Evolutionary conservation across 92 coral and sea anemone species (phyloP), one percentile per base, ranked within the genome.

Genomic region (Zoanthus sociatus): DNA sequence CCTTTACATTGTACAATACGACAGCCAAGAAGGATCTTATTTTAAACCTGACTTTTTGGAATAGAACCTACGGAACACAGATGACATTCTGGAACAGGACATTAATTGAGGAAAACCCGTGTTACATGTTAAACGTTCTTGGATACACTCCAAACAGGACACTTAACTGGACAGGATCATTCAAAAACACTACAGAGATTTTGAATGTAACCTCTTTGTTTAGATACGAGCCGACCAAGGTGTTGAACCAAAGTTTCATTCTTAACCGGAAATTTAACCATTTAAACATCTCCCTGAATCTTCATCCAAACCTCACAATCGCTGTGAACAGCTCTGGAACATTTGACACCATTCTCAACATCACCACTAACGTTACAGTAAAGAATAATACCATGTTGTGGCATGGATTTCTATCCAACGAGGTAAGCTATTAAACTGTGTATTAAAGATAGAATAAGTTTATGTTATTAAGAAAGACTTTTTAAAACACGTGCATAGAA

Each of bases 271-370:
- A 84, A 37, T 74, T 71, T 9, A 79, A 78, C 63, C 75, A 83
- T 61, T 61, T 90, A 42, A 92, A 92, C 72, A 86, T 92, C 67
- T 87, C 88, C 26, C 26, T 92, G 44, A 87, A 88, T 30, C 55
- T 90, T 78, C 86, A 86, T 47, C 93, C 92, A 7, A 90, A 90
- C 77, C 12, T 84, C 32, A 78, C 92, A 32, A 48, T 90, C 48
- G 73, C 88, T 10, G 32, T 90, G 5, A 92, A 92, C 89, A 73
- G 91, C 82, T 92, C 95, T 31, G 95, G 95, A 15, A 90, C 89
- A 46, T 88, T 92, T 88, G 78, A 73, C 76, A 78, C 78, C 9
- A 88, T 79, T 31, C 88, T 92, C 8, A 88, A 90, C 37, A 76
- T 73, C 0, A 88, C 84, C 6, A 87, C 90, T 1, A 90, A 92